Evolutionary conservation across 2,113 vertebrate species (phyloP).

Genomic region (Tretioscincus oriximinensis): DNA sequence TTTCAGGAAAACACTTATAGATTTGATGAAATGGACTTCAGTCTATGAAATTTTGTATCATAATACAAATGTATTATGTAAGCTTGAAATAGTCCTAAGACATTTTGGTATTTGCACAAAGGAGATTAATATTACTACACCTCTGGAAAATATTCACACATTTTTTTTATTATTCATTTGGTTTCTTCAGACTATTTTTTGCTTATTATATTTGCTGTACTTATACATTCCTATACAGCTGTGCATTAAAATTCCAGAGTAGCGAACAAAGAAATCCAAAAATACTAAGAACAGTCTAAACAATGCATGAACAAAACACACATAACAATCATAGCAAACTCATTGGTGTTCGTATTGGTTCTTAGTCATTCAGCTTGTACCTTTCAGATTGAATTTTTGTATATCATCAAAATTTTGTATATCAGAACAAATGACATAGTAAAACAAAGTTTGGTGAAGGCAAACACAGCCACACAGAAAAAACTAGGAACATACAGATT

Average conservation of each 20-base stretch:
- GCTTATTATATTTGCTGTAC: not conserved
- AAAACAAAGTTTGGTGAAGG: not conserved
- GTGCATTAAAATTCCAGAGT: too few species aligned
- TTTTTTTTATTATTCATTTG: not conserved
- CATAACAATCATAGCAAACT: too few species aligned
- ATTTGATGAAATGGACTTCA: too few species aligned
- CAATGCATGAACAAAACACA: too few species aligned
- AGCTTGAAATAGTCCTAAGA: too few species aligned
- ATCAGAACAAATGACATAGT: not conserved
- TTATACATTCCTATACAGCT: not conserved
- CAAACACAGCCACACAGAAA: not conserved
- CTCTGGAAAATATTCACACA: not conserved
- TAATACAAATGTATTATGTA: too few species aligned
- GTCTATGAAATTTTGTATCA: too few species aligned
- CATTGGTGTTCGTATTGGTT: too few species aligned
- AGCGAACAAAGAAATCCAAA: not conserved
- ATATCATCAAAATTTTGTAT: not conserved
- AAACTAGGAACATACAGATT: not conserved
- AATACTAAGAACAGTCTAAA: too few species aligned
- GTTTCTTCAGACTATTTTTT: not conserved
- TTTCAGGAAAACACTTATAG: too few species aligned
- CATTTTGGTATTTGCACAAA: too few species aligned
- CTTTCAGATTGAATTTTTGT: not conserved
- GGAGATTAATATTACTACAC: too few species aligned
- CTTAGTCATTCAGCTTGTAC: not conserved